A percentile compares a stretch with the other conserved stretches of the same genome.
Evolutionary conservation across 2,888 invertebrate species (phyloP).

Genomic region (Lissocephala sabroskyi): DNA sequence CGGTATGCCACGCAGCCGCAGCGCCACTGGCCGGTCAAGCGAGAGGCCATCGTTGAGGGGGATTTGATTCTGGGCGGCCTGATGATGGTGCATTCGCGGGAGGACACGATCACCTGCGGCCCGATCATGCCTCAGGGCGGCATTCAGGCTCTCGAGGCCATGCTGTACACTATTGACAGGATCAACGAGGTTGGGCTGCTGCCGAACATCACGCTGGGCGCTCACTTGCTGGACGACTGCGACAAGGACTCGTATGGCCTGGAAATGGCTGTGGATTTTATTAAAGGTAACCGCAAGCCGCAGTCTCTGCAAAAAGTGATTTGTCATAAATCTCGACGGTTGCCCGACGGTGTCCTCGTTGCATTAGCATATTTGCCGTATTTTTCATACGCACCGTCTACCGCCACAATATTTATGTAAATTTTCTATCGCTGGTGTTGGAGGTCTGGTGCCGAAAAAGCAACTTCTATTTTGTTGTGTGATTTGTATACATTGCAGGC

Average conservation of each 20-base stretch:
- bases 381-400: constrained; percentile 15
- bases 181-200: constrained; percentile 77
- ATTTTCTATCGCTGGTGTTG: too few species aligned
- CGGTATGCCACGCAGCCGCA: constrained; percentile 38
- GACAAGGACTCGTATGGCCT: constrained; percentile 93
- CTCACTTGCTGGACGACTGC: constrained; percentile 91
- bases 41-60: constrained; percentile 86
- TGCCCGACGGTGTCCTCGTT: not conserved
- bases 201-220: constrained; percentile 84
- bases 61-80: constrained; percentile 88
- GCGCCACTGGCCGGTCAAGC: constrained; percentile 82
- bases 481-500: too few species aligned
- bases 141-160: constrained; percentile 87
- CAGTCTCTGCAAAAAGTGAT: not conserved
- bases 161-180: constrained; percentile 89
- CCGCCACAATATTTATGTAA: constrained; percentile 20
- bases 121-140: constrained; percentile 93
- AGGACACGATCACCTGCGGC: constrained; percentile 86
- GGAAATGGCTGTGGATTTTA: constrained; percentile 94
- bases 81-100: constrained; percentile 93
- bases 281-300: constrained; percentile 79
- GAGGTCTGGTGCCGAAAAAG: too few species aligned
- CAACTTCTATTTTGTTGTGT: not conserved
- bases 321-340: too few species aligned
- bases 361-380: constrained; percentile 1